Percentiles rank a stretch among this genome's conserved stretches.
These are phyloP conservation scores for Tethea ocularis DNA, from an alignment of 2,888 invertebrate species.

Conservation along the genomic window DNA sequence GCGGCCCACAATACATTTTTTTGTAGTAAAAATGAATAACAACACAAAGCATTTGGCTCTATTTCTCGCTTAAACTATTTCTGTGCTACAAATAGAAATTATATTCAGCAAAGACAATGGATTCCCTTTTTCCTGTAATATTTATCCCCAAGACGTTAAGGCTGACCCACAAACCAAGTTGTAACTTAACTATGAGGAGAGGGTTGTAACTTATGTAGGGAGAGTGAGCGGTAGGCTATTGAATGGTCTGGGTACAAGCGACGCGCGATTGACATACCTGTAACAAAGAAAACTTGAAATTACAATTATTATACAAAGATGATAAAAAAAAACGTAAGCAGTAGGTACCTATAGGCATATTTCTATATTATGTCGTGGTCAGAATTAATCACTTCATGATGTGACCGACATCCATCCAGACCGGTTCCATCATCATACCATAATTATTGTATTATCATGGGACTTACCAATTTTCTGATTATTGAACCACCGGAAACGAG, in stretches of 20 bases:
- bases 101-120: conserved; percentile 22
- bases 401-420: too few species aligned
- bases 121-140: conserved; percentile 47
- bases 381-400: too few species aligned
- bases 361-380: too few species aligned
- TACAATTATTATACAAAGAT: not conserved
- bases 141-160: conserved; percentile 67
- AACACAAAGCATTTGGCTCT: too few species aligned
- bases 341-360: too few species aligned
- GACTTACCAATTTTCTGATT: too few species aligned
- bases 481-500: too few species aligned
- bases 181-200: conserved; percentile 66
- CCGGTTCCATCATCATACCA: too few species aligned
- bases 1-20: too few species aligned
- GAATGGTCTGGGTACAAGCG: conserved; percentile 45
- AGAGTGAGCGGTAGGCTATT: conserved; percentile 58
- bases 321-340: too few species aligned
- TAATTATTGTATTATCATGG: too few species aligned
- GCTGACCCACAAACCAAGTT: conserved; percentile 68
- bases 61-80: not conserved
- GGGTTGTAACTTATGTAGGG: conserved; percentile 70
- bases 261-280: conserved; percentile 13
- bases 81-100: conserved; percentile 30
- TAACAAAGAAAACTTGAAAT: not conserved
- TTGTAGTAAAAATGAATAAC: too few species aligned